phyloP scores from a whole-genome alignment of 2,797 vertebrate species.

The Micromesistius poutassou region DNA sequence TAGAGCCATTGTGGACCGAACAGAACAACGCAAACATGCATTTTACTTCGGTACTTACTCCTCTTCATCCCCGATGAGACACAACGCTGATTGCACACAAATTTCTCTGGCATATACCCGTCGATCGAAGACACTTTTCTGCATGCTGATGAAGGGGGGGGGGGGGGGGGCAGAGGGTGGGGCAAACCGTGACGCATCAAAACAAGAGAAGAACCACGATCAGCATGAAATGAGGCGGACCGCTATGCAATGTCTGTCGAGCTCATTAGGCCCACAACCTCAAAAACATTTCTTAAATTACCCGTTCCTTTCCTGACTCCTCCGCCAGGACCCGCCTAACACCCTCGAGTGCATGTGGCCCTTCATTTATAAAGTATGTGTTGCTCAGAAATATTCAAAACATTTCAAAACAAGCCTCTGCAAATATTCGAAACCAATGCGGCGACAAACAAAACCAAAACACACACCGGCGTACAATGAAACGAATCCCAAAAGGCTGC shows the following conservation, averaged over 20 bases:
- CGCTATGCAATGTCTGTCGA: neutral
- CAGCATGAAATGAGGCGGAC: neutral
- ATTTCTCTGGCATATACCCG: neutral
- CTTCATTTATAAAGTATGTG: neutral
- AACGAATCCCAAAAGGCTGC: neutral
- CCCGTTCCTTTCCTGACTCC: neutral
- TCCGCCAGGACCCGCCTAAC: neutral
- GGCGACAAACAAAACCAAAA: neutral
- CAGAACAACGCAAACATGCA: neutral
- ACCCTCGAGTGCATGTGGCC: neutral
- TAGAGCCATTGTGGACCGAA: neutral
- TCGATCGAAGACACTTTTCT: neutral
- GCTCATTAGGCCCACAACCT: neutral
- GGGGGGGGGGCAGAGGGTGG: neutral
- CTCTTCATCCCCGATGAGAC: neutral
- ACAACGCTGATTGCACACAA: neutral
- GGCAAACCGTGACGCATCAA: neutral
- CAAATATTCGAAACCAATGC: neutral
- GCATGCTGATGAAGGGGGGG: neutral
- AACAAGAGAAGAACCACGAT: neutral
- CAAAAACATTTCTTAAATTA: neutral
- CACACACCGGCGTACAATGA: neutral
- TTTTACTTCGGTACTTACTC: neutral
- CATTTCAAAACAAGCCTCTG: neutral
- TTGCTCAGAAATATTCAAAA: neutral